Evolutionary conservation across 2,888 invertebrate genomes (phyloP), one percentile per base, ranked within the genome.

Genomic region (Drosophila eohydei): DNA sequence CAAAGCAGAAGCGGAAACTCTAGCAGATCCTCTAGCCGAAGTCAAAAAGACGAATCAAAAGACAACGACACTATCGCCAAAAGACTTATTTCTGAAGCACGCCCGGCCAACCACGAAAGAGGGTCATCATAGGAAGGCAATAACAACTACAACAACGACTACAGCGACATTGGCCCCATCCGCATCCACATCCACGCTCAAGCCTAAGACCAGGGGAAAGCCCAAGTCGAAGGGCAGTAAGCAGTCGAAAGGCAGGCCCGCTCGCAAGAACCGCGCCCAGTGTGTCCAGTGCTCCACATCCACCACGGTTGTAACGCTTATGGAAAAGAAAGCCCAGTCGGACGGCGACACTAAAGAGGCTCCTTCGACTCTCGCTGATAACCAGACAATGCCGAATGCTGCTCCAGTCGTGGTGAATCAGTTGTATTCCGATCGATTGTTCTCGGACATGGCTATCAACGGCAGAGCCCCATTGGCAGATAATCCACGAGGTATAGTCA

Each of bases 11-110:
- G 71, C 64, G 2, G 59, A 59, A 7, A 6, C 58, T 2, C n/a
- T 59, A 3, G 44, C 61, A 2, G 56, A 46, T 3, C 36, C 68
- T 7, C 38, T 0, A 6, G 2, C 12, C 52, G 52, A 36, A 2
- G 28, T 2, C n/a, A 21, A 8, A 21, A 16, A 55, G 21, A 12
- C 2, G 7, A 7, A 14, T 4, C 1, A 11, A 6, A 40, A 0
- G 26, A 14, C 55, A 4, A 66, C 73, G 0, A 78, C 77, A 3
- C 28, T 79, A 46, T 77, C 77, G 4, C 66, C 77, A 34, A 74
- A 41, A 50, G 75, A 74, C 52, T 21, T 78, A 6, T 77, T 77
- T n/a, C 62, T 77, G 0, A 71, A 60, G 75, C 66, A 78, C 26
- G 71, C 71, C 3, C 16, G 28, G 2, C 46, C 60, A 1, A n/a